phyloP scores from a whole-genome alignment of 2,888 invertebrate genomes.

The Machimus atricapillus region DNA sequence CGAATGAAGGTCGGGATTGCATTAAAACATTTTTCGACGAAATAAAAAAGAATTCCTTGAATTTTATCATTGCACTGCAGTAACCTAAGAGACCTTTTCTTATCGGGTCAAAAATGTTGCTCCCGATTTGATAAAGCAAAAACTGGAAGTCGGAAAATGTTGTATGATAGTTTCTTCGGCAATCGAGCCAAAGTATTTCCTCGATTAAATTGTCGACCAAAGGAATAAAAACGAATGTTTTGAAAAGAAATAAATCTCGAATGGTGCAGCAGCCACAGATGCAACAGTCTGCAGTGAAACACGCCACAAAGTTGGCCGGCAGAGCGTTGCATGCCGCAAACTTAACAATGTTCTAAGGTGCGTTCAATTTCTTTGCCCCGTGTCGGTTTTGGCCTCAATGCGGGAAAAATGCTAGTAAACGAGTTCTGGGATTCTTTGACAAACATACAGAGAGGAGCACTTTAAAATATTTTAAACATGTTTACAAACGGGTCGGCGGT shows the following conservation, averaged over 20 bases:
- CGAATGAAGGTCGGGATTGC: no score
- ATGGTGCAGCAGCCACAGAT: not conserved
- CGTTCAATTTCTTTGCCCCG: not conserved
- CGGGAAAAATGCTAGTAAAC: not conserved
- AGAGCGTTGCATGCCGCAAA: not conserved
- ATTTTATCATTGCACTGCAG: not conserved
- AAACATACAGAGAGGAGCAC: not conserved
- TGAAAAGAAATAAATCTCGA: not conserved
- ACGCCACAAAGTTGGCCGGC: not conserved
- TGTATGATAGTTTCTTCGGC: not conserved
- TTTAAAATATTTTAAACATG: conserved; percentile 25
- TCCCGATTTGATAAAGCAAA: not conserved
- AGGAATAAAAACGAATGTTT: not conserved
- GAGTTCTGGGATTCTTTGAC: not conserved
- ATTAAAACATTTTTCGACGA: no score
- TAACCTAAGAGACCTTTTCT: not conserved
- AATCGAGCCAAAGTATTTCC: not conserved
- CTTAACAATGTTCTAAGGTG: not conserved
- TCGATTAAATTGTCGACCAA: not conserved
- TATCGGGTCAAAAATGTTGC: not conserved
- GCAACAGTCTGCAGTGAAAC: not conserved
- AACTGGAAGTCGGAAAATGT: not conserved
- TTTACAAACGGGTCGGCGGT: not conserved
- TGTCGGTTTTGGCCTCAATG: not conserved
- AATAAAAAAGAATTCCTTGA: not conserved